Percentiles rank a stretch among this genome's conserved stretches.
Evolutionary conservation across 2,888 invertebrate species (phyloP).

Genomic region (Octonoba sinensis): DNA sequence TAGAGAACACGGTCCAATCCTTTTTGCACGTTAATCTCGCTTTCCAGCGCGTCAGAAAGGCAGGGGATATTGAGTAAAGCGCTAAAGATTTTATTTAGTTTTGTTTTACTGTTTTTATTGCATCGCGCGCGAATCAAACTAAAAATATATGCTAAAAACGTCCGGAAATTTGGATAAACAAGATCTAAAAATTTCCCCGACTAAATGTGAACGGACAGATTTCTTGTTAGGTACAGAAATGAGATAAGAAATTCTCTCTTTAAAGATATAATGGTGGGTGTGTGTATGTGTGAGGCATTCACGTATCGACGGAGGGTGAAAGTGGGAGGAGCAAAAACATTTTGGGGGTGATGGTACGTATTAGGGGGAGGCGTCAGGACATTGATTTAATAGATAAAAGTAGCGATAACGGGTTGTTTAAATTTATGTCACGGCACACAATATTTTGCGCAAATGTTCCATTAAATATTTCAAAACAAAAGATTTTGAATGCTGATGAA

Average conservation of each 20-base stretch:
- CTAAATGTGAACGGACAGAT: conserved; percentile 58
- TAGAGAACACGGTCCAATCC: conserved; percentile 40
- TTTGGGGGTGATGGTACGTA: conserved; percentile 27
- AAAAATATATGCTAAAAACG: no score
- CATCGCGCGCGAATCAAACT: conserved; percentile 7
- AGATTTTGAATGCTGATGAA: no score
- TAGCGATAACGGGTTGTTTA: neutral
- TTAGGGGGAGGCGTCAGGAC: conserved; percentile 26
- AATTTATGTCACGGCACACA: no score
- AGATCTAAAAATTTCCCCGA: conserved; percentile 41
- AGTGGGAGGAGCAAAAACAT: conserved; percentile 37
- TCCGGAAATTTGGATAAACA: conserved; percentile 48
- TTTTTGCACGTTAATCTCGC: conserved; percentile 46
- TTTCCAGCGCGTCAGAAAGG: neutral
- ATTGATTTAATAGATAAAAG: conserved; percentile 51
- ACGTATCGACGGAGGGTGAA: conserved; percentile 23
- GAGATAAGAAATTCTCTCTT: conserved; percentile 39
- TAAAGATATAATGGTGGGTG: conserved; percentile 12
- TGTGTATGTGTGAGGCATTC: conserved; percentile 23
- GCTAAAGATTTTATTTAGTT: conserved; percentile 20
- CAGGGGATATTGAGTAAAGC: neutral
- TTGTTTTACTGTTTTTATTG: conserved; percentile 20
- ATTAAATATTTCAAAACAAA: no score
- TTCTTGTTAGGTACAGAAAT: conserved; percentile 48
- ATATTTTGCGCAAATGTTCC: no score